A percentile compares a stretch with the other conserved stretches of the same genome.
Evolutionary conservation across 2,797 vertebrate species (phyloP).

Genomic region (Carduelis carduelis): DNA sequence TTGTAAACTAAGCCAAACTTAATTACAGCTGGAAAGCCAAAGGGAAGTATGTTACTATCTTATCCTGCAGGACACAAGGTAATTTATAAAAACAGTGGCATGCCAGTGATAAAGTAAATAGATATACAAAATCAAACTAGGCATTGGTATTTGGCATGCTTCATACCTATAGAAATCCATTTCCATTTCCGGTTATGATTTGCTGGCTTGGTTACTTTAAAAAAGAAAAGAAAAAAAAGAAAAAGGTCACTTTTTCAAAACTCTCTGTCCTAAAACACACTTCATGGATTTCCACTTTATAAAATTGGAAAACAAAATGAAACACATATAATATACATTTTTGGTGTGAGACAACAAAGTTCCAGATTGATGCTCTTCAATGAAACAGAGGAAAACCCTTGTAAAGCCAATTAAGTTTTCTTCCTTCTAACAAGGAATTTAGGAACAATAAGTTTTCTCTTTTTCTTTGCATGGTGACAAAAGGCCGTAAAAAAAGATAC

Average conservation of each 20-base stretch:
- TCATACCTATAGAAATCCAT: not conserved
- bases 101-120: not conserved
- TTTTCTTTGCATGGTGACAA: not conserved
- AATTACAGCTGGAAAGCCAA: slow-evolving; percentile 42
- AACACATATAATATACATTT: not conserved
- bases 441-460: not conserved
- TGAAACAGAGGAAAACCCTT: not conserved
- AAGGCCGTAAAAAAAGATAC: not conserved
- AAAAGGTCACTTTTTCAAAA: not conserved
- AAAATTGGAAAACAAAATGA: not conserved
- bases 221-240: not conserved
- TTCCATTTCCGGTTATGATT: not conserved
- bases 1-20: slow-evolving; percentile 27
- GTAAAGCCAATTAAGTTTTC: not conserved
- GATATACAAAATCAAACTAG: not conserved
- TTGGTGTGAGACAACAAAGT: not conserved
- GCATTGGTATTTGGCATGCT: not conserved
- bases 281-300: not conserved
- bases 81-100: not conserved
- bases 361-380: not conserved
- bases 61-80: slow-evolving; percentile 49
- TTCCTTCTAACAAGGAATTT: not conserved
- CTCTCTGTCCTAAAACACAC: not conserved
- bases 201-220: not conserved
- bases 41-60: slow-evolving; percentile 59